phyloP scores from a whole-genome alignment of 35 echinoderm and acorn worm species.

The Antedon bifida region DNA sequence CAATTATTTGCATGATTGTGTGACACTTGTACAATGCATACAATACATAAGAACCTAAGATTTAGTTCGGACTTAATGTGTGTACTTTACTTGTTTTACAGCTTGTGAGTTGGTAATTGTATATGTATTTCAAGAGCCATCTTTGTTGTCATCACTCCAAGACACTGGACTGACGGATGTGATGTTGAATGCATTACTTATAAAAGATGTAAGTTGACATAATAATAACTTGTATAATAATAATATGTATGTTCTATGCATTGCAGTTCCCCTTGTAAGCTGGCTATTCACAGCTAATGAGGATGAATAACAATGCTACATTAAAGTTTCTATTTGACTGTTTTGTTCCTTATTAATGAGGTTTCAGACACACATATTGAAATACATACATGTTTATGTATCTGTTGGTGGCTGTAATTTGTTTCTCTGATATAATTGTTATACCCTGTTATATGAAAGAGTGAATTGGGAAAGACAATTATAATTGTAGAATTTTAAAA shows the following conservation, averaged over 20 bases:
- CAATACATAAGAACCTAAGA: too few relatives aligned
- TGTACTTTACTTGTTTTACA: conserved; percentile 2
- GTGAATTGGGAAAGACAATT: too few relatives aligned
- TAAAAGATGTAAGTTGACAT: conserved; percentile 83
- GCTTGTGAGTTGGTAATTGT: conserved; percentile 98
- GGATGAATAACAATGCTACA: conserved; percentile 24
- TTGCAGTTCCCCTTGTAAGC: neutral
- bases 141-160: conserved; percentile 80
- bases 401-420: too few relatives aligned
- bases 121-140: conserved; percentile 99
- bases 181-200: conserved; percentile 97
- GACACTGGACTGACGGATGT: conserved; percentile 97
- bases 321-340: neutral
- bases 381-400: neutral
- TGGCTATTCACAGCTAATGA: neutral
- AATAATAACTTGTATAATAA: too few relatives aligned
- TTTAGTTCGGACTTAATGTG: neutral
- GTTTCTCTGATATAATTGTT: too few relatives aligned
- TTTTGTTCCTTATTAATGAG: neutral
- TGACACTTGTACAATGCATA: too few relatives aligned
- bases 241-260: too few relatives aligned
- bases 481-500: too few relatives aligned
- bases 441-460: too few relatives aligned
- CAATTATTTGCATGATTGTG: too few relatives aligned
- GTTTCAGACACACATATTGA: neutral